A percentile compares a stretch with the other conserved stretches of the same genome.
phyloP scores from a whole-genome alignment of 1,140 invertebrate species.

The Listronotus oregonensis region DNA sequence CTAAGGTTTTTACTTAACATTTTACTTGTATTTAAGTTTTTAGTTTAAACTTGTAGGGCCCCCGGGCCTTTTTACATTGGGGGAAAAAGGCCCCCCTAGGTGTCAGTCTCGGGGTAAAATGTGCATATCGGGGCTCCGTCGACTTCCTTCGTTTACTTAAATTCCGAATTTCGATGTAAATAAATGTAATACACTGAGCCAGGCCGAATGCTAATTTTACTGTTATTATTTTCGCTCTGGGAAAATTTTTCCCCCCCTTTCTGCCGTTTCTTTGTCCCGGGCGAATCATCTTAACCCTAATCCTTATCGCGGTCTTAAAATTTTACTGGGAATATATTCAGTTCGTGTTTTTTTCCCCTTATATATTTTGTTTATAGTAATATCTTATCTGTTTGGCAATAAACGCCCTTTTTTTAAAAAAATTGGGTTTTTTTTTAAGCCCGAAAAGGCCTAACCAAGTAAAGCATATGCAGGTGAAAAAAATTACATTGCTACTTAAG shows the following conservation, averaged over 20 bases:
- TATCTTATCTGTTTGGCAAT: too few relatives aligned
- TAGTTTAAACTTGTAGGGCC: background rate
- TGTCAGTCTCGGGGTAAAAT: slow-evolving; percentile 14
- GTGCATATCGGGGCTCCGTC: slow-evolving; percentile 14
- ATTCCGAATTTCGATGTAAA: slow-evolving; percentile 36
- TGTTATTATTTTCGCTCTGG: slow-evolving; percentile 31
- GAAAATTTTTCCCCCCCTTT: slow-evolving; percentile 20
- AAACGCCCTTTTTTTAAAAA: too few relatives aligned
- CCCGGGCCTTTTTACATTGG: background rate
- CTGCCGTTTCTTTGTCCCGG: slow-evolving; percentile 26
- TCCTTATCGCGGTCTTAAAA: slow-evolving; percentile 32
- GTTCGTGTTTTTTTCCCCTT: background rate
- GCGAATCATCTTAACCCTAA: slow-evolving; percentile 36
- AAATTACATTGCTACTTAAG: too few relatives aligned
- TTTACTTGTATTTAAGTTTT: too few relatives aligned
- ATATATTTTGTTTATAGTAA: too few relatives aligned
- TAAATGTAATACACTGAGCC: slow-evolving; percentile 34
- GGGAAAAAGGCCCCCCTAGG: background rate
- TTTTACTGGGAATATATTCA: slow-evolving; percentile 29
- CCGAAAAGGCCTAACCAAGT: too few relatives aligned
- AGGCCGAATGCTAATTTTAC: slow-evolving; percentile 37
- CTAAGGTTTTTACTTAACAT: too few relatives aligned
- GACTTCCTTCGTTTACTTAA: slow-evolving; percentile 31
- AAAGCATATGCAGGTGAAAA: too few relatives aligned
- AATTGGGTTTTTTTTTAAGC: too few relatives aligned